Evolutionary conservation across 2,797 vertebrate genomes (phyloP), one percentile per base, ranked within the genome.

Genomic region (Takifugu ocellatus): DNA sequence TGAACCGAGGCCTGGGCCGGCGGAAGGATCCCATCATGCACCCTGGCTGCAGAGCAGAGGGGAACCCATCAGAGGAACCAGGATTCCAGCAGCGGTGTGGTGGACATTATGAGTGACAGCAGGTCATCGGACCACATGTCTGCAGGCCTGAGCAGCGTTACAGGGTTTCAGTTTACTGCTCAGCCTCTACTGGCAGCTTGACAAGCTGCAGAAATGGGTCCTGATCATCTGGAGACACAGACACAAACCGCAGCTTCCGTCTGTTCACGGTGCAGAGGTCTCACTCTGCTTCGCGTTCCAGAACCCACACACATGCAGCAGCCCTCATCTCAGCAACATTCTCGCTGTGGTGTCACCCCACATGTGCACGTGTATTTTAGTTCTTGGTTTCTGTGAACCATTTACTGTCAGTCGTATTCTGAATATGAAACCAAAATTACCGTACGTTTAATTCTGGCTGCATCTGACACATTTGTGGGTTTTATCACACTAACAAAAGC

Each of bases 1-100:
- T 96, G 80, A 98, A 97, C 15, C 96, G 95, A 0, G 95, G 93
- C 4, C 96, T 86, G 0, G 94, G 95, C 29, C 93, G 89, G 31
- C 94, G 88, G 81, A 96, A 94, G 0, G 96, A 97, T 78, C 96
- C 95, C 96, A 98, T 98, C 78, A 36, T 78, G 69, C 62, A 67
- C 52, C 21, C n/a, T 45, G 46, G 56, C 63, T 54, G 51, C 56
- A 66, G 64, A 17, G 65, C 43, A 50, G 31, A 74, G 3, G 63
- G 31, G 33, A 56, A 36, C 33, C 16, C 11, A 8, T 39, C 36
- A 39, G 36, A 14, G 36, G 36, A 4, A 12, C 11, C 31, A 7
- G 31, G 31, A 33, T 3, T 33, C 31, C 31, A 6, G 29, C 29
- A 31, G 29, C 29, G 9, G 29, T 8, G 9, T 6, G 5, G 2